Conservation (phyloP, 1,140 invertebrate genomes). For the Lasaia peninsularis region DNA sequence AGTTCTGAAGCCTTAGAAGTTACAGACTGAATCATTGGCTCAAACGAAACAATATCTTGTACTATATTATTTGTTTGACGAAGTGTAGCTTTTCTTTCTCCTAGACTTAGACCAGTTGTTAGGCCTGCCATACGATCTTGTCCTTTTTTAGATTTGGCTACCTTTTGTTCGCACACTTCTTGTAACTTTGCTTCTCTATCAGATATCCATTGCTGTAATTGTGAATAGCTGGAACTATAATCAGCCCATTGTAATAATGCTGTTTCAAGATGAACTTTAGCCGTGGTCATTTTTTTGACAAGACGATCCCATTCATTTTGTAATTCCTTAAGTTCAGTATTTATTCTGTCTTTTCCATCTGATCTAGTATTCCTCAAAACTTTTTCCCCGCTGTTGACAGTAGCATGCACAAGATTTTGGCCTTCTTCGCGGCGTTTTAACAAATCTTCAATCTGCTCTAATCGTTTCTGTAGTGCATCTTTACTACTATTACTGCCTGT, state of each 20-base stretch:
- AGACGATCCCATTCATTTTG: constrained; percentile 96
- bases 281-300: constrained; percentile 93
- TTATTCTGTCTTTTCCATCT: constrained; percentile 93
- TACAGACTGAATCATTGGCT: constrained; percentile 96
- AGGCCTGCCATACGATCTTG: constrained; percentile 81
- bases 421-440: constrained; percentile 92
- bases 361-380: constrained; percentile 91
- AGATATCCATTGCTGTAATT: constrained; percentile 96
- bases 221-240: constrained; percentile 93
- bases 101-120: constrained; percentile 86
- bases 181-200: constrained; percentile 96
- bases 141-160: constrained; percentile 86
- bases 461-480: constrained; percentile 88
- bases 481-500: constrained; percentile 87
- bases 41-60: constrained; percentile 95
- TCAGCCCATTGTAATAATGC: constrained; percentile 96
- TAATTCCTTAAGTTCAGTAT: constrained; percentile 91
- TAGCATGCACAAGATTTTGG: constrained; percentile 91
- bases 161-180: constrained; percentile 92
- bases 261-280: constrained; percentile 95
- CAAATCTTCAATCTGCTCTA: constrained; percentile 90
- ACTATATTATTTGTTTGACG: constrained; percentile 95
- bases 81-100: constrained; percentile 92
- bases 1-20: constrained; percentile 93
- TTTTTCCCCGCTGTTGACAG: constrained; percentile 95